phyloP scores from a whole-genome alignment of 2,888 invertebrate species.

The Philhelius pedissequus region DNA sequence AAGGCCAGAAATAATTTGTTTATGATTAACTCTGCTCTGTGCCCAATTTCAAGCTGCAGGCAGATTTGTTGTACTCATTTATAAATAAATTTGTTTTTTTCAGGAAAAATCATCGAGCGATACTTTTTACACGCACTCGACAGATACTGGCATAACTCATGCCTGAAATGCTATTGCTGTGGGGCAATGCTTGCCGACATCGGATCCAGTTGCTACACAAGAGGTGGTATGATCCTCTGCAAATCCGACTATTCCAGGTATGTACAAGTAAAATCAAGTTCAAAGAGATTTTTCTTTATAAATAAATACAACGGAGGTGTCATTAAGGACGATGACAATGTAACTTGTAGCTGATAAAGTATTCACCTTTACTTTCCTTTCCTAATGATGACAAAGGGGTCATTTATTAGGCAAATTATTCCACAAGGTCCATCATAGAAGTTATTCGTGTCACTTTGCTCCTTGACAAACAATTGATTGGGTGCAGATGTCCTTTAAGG shows the following conservation, averaged over 20 bases:
- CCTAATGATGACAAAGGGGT: slow-evolving; percentile 33
- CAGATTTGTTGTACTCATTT: no score
- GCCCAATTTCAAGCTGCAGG: no score
- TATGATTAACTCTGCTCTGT: neutral
- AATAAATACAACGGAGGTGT: neutral
- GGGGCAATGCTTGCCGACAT: slow-evolving; percentile 92
- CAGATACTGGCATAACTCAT: slow-evolving; percentile 95
- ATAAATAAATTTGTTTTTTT: neutral
- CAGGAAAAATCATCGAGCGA: slow-evolving; percentile 88
- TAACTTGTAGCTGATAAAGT: neutral
- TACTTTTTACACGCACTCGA: slow-evolving; percentile 93
- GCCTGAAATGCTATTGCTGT: slow-evolving; percentile 95
- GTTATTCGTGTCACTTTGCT: neutral
- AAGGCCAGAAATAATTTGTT: neutral
- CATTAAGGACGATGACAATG: no score
- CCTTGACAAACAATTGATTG: neutral
- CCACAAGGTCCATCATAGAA: neutral
- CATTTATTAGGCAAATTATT: slow-evolving; percentile 54
- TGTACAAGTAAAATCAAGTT: no score
- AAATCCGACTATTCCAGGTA: slow-evolving; percentile 95
- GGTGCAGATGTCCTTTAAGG: slow-evolving; percentile 11
- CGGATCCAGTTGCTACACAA: slow-evolving; percentile 93
- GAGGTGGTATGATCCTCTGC: slow-evolving; percentile 95
- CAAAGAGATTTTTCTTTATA: neutral
- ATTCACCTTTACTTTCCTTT: neutral